Evolutionary conservation across 2,113 vertebrate genomes (phyloP).

Genomic region (Prinia subflava): DNA sequence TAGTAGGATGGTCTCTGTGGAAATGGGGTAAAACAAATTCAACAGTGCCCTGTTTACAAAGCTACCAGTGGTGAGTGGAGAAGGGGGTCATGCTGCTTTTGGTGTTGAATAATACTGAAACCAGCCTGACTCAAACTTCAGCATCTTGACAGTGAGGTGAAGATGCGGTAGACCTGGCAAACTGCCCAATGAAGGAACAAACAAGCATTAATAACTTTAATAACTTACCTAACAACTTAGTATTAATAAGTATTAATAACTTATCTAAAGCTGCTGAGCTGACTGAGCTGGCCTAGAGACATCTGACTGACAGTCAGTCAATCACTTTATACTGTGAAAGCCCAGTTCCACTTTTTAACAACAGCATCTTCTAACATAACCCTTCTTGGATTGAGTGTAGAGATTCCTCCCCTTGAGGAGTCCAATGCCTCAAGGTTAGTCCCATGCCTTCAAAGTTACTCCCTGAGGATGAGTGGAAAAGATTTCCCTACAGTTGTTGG

Average conservation of each 20-base stretch:
- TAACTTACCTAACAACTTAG: background rate
- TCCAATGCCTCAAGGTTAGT: background rate
- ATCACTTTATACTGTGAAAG: background rate
- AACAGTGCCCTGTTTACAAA: background rate
- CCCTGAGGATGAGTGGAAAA: accelerated
- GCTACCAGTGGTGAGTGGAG: background rate
- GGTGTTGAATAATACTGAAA: background rate
- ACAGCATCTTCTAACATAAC: background rate
- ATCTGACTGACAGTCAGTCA: background rate
- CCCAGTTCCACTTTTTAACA: background rate
- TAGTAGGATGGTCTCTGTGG: background rate
- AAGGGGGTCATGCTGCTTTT: background rate
- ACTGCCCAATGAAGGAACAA: background rate
- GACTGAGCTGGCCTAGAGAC: background rate
- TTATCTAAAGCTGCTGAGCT: background rate
- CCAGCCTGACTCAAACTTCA: background rate
- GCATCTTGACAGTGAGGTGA: background rate
- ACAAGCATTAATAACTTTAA: background rate
- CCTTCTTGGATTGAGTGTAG: background rate
- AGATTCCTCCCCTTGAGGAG: background rate
- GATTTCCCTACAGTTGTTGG: background rate
- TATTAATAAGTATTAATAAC: background rate
- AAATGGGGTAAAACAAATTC: background rate
- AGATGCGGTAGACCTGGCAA: background rate
- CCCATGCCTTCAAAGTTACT: background rate